A percentile compares a stretch with the other conserved stretches of the same genome.
These are phyloP conservation scores for Smithornis capensis DNA, from an alignment of 2,113 vertebrate genomes.

Conservation along the genomic window DNA sequence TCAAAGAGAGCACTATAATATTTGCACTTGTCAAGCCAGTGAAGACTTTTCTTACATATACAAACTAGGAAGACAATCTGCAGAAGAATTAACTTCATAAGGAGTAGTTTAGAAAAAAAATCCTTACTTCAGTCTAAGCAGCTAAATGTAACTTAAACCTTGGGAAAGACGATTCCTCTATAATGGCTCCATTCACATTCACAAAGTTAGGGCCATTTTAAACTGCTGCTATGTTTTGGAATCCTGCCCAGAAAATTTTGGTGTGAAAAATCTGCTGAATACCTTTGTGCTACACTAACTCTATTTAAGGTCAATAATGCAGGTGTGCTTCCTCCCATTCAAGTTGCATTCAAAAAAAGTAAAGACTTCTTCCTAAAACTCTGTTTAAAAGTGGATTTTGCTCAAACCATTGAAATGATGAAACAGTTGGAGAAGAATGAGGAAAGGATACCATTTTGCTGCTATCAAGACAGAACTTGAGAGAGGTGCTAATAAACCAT, in stretches of 20 bases:
- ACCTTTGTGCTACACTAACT: slow-evolving; percentile 26
- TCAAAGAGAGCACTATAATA: not conserved
- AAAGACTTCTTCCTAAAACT: not conserved
- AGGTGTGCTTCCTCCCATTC: not conserved
- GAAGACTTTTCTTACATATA: not conserved
- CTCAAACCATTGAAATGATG: not conserved
- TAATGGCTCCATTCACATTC: slow-evolving; percentile 42
- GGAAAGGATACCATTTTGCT: not conserved
- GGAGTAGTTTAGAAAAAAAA: not conserved
- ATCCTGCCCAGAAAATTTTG: slow-evolving; percentile 46
- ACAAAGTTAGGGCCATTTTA: slow-evolving; percentile 31
- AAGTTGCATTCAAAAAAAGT: not conserved
- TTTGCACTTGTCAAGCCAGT: not conserved
- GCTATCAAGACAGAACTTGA: not conserved
- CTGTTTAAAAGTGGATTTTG: not conserved
- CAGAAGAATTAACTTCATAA: slow-evolving; percentile 32
- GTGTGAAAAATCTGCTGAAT: slow-evolving; percentile 53
- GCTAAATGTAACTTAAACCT: slow-evolving; percentile 40
- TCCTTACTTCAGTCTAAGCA: not conserved
- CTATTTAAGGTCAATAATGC: slow-evolving; percentile 34
- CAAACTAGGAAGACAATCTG: not conserved
- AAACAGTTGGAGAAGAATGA: not conserved
- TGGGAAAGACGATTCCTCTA: not conserved
- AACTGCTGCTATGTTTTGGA: slow-evolving; percentile 46
- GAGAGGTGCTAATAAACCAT: not conserved